Evolutionary conservation across 2,888 invertebrate genomes (phyloP).

Genomic region (Lasiommata megera): DNA sequence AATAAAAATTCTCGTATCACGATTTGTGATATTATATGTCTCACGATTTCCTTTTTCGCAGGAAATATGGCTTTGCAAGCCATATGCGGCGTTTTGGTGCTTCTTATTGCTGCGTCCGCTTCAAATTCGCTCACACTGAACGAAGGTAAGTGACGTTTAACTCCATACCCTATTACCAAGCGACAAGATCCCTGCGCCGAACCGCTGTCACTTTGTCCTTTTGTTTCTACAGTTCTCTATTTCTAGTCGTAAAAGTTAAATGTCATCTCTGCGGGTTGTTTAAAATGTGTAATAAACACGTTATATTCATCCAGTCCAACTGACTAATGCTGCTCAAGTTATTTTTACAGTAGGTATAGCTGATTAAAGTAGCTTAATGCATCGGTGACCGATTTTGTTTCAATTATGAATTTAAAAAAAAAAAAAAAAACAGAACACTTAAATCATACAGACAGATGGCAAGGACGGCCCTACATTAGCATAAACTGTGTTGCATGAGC

Average conservation of each 20-base stretch:
- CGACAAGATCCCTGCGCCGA: no score
- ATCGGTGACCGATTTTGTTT: no score
- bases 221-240: slow-evolving; percentile 4
- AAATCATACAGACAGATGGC: no score
- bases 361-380: no score
- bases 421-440: no score
- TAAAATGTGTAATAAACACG: neutral
- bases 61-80: slow-evolving; percentile 55
- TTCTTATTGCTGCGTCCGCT: slow-evolving; percentile 48
- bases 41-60: slow-evolving; percentile 37
- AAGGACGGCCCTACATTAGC: no score
- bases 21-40: neutral
- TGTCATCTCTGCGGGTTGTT: neutral
- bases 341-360: no score
- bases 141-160: slow-evolving; percentile 56
- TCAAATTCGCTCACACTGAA: slow-evolving; percentile 72
- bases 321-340: no score
- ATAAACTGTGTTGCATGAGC: no score
- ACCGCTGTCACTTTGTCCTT: neutral
- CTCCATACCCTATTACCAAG: neutral
- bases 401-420: no score
- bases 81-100: slow-evolving; percentile 52
- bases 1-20: neutral
- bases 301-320: no score
- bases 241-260: slow-evolving; percentile 1